Evolutionary conservation across 2,797 vertebrate genomes (phyloP).

Genomic region (Myoxocephalus aenaeus): DNA sequence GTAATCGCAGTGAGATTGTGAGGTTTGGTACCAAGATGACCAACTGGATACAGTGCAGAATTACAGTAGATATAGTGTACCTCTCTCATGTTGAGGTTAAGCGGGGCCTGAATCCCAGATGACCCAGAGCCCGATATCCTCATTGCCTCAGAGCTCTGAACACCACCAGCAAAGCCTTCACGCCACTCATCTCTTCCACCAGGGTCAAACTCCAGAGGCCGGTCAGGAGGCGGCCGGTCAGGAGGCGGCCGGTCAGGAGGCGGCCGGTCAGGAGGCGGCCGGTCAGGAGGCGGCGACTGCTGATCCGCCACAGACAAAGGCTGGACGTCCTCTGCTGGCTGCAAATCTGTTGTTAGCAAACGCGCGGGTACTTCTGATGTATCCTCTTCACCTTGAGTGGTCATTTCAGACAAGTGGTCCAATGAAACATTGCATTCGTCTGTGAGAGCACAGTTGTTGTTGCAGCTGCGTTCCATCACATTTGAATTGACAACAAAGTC

Average conservation of each 20-base stretch:
- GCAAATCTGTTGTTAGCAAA: neutral
- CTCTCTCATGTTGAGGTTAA: constrained; percentile 32
- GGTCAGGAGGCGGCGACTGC: too few relatives aligned
- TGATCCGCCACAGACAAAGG: neutral
- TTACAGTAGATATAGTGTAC: constrained; percentile 15
- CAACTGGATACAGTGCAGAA: too few relatives aligned
- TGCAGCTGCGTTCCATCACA: constrained; percentile 32
- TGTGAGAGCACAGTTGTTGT: constrained; percentile 23
- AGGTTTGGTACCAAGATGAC: too few relatives aligned
- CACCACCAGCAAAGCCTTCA: neutral
- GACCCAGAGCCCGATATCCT: constrained; percentile 29
- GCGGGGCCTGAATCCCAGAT: constrained; percentile 28
- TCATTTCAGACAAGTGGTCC: neutral
- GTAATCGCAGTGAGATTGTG: too few relatives aligned
- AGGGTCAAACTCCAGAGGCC: constrained; percentile 35
- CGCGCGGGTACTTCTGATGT: neutral
- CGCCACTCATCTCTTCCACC: neutral
- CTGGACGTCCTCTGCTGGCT: neutral
- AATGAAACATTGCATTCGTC: neutral
- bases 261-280: constrained; percentile 5
- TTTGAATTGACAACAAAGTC: constrained; percentile 16
- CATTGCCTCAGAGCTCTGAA: constrained; percentile 13
- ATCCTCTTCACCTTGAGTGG: neutral
- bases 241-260: constrained; percentile 13
- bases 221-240: constrained; percentile 10